Evolutionary conservation across 1,140 invertebrate species (phyloP).

Genomic region (Ceratosolen solmsi): DNA sequence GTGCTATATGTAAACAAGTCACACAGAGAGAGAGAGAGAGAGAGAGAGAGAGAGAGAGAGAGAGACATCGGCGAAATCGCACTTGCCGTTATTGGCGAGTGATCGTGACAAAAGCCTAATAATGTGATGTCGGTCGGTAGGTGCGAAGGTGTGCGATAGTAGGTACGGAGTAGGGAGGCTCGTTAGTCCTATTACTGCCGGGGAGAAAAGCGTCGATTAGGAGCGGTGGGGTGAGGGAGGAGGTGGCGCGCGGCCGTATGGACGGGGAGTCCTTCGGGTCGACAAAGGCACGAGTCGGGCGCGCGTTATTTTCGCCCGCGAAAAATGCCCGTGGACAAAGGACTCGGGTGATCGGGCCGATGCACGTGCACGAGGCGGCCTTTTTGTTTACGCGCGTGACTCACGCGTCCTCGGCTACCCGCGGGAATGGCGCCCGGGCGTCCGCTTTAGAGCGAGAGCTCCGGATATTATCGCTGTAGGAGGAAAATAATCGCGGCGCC

Average conservation of each 20-base stretch:
- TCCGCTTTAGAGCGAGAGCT: background rate
- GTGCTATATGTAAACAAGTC: too few species aligned
- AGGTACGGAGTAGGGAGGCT: background rate
- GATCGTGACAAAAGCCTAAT: too few species aligned
- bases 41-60: too few species aligned
- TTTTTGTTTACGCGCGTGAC: conserved; percentile 21
- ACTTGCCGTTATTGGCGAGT: too few species aligned
- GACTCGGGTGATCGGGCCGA: background rate
- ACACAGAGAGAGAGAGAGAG: too few species aligned
- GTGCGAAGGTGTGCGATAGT: too few species aligned
- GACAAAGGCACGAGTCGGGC: background rate
- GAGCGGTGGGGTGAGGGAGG: background rate
- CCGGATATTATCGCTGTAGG: background rate
- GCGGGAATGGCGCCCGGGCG: background rate
- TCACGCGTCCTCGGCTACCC: background rate
- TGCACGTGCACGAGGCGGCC: background rate
- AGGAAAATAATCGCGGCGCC: background rate
- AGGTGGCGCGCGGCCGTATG: background rate
- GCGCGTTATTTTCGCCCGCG: background rate
- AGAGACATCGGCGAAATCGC: too few species aligned
- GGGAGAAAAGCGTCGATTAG: background rate
- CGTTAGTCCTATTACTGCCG: too few species aligned
- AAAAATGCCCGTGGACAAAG: background rate
- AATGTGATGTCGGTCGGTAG: too few species aligned
- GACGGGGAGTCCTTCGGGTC: background rate